A percentile compares a stretch with the other conserved stretches of the same genome.
Conservation (phyloP, 1,140 invertebrate genomes). For the Drosophila azteca region DNA sequence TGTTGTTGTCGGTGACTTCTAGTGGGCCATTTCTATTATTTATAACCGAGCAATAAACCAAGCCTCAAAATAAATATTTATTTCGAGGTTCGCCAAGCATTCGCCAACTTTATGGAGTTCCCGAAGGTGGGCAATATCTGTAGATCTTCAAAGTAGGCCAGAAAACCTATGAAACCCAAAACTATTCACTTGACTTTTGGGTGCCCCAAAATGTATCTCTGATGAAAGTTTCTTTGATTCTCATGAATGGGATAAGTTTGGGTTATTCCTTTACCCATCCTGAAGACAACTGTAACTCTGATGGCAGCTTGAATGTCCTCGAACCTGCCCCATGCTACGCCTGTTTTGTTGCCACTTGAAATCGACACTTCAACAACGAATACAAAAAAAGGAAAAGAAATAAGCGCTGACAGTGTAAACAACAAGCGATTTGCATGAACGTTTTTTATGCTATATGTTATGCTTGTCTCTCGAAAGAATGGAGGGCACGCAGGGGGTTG, state of each 20-base stretch:
- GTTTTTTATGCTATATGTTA: conserved; percentile 61
- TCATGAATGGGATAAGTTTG: too few relatives aligned
- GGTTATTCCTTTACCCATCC: too few relatives aligned
- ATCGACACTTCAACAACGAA: conserved; percentile 41
- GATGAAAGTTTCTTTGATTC: too few relatives aligned
- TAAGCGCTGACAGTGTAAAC: conserved; percentile 28
- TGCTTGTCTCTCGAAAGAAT: conserved; percentile 11
- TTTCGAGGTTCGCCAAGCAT: conserved; percentile 23
- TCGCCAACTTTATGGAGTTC: too few relatives aligned
- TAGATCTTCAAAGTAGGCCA: too few relatives aligned
- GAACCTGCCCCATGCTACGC: not conserved
- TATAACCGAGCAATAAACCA: conserved; percentile 42
- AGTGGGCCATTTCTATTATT: conserved; percentile 48
- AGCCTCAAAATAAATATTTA: conserved; percentile 18
- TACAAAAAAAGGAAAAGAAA: conserved; percentile 2
- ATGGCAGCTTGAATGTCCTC: not conserved
- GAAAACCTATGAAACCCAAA: too few relatives aligned
- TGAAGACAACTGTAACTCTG: too few relatives aligned
- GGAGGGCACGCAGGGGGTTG: too few relatives aligned
- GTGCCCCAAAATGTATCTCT: too few relatives aligned
- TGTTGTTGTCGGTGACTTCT: conserved; percentile 7
- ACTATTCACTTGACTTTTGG: too few relatives aligned
- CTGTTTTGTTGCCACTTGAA: conserved; percentile 24
- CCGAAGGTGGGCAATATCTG: too few relatives aligned
- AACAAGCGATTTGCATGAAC: conserved; percentile 56